Base-by-base conservation (phyloP, 2,113 vertebrate species). In the Sclerurus mexicanus region DNA sequence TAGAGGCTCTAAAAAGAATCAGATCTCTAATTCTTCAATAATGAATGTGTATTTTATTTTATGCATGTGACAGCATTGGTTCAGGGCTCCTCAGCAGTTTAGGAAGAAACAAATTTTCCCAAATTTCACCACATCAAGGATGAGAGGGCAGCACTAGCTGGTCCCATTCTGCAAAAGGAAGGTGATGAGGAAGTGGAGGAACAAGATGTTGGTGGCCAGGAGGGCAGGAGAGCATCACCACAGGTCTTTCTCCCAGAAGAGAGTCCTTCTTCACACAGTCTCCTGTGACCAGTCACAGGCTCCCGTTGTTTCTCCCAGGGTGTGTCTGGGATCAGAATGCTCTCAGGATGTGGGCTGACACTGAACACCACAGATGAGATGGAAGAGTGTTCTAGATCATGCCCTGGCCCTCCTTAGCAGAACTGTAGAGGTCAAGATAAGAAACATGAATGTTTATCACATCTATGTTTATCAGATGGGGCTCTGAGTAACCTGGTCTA, bases 31-130 rank as follows among this genome's bases (percentile, higher is more conserved):
- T 40, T 78, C 66, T 68, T 44, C 35, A 85, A 31, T 17, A 62
- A 49, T 62, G 30, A 1, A 6, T 2, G 5, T 0, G 0, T 25
- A 30, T 7, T 85, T 79, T 56, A n/a, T 31, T 69, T 56, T 37
- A 58, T 5, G 2, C 21, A 55, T 13, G 49, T 46, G 30, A 56
- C 27, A 76, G 47, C 5, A 5, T 4, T 23, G 56, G 12, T 39
- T 55, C 27, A 78, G 56, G 30, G 30, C 25, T 78, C 47, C 66
- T 75, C 24, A 33, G 35, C 6, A 50, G 9, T 33, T 71, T 9
- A 80, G 37, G 15, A n/a, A 49, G 78, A 73, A 23, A 0, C 0
- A 10, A 33, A 14, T 27, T 63, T 66, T 59, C 31, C 12, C 33
- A 31, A 35, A 67, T 59, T 72, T 75, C 39, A 71, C 27, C 73